A percentile compares a stretch with the other conserved stretches of the same genome.
phyloP scores from a whole-genome alignment of 2,888 invertebrate species.

The Sinodicranocentrus sp. region DNA sequence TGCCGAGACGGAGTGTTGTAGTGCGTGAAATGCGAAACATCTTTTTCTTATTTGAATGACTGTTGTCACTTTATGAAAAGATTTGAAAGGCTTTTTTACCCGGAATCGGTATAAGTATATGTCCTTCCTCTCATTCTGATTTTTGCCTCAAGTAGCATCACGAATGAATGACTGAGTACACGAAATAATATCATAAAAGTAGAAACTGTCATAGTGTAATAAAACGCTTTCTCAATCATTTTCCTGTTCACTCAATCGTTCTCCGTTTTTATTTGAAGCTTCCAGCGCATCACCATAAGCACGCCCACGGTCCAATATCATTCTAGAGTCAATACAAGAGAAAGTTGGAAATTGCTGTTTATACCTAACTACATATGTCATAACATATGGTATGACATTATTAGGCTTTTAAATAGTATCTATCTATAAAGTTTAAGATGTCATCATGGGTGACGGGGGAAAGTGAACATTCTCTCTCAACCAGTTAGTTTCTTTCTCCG shows the following conservation, averaged over 20 bases:
- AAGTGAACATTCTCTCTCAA: too few species aligned
- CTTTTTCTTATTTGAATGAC: slow-evolving; percentile 55
- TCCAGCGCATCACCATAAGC: slow-evolving; percentile 29
- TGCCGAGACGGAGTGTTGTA: too few species aligned
- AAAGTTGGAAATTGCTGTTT: too few species aligned
- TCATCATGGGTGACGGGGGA: too few species aligned
- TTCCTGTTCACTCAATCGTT: slow-evolving; percentile 66
- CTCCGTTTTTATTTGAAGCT: slow-evolving; percentile 58
- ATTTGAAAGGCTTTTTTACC: slow-evolving; percentile 42
- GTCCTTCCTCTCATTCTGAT: not conserved
- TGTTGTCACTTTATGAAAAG: slow-evolving; percentile 54
- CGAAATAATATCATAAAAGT: too few species aligned
- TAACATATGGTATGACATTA: too few species aligned
- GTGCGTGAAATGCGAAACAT: slow-evolving; percentile 61
- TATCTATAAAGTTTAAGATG: too few species aligned
- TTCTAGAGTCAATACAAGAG: too few species aligned
- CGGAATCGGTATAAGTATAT: slow-evolving; percentile 13
- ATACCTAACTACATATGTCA: too few species aligned
- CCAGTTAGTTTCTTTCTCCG: too few species aligned
- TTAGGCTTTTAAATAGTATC: too few species aligned
- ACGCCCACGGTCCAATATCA: not conserved
- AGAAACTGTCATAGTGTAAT: slow-evolving; percentile 19
- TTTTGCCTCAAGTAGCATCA: too few species aligned
- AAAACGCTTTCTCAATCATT: slow-evolving; percentile 59
- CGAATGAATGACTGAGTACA: not conserved